Evolutionary conservation across 2,113 vertebrate species (phyloP).

Genomic region (Tenrec ecaudatus): DNA sequence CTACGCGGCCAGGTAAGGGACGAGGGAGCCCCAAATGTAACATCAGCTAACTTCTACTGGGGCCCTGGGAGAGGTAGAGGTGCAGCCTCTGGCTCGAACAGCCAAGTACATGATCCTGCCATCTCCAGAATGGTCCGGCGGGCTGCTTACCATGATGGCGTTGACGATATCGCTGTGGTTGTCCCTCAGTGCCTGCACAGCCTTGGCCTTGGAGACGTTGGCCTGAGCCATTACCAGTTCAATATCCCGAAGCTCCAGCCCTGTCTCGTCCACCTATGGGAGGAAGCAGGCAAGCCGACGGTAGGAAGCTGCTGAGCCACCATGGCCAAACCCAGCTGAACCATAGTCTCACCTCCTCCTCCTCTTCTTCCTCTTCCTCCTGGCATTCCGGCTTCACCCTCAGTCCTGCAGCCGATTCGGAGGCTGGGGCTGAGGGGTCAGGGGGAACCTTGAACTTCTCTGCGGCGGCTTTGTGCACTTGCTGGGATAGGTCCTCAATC

Average conservation of each 20-base stretch:
- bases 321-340: background rate
- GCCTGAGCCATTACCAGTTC: slow-evolving; percentile 99
- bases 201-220: slow-evolving; percentile 96
- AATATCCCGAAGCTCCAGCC: slow-evolving; percentile 95
- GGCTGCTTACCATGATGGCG: slow-evolving; percentile 95
- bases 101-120: background rate
- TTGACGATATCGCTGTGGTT: slow-evolving; percentile 99
- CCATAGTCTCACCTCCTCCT: slow-evolving; percentile 84
- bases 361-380: slow-evolving; percentile 91
- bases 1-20: no score
- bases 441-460: slow-evolving; percentile 99
- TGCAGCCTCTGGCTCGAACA: no score
- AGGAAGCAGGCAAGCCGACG: fast-evolving
- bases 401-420: slow-evolving; percentile 90
- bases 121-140: background rate
- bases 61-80: no score
- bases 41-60: background rate
- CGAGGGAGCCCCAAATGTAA: background rate
- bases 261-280: slow-evolving; percentile 93
- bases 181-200: slow-evolving; percentile 94
- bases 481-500: slow-evolving; percentile 98
- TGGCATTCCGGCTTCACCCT: slow-evolving; percentile 94
- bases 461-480: slow-evolving; percentile 96
- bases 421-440: slow-evolving; percentile 91
- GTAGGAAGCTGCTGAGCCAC: background rate